Percentiles rank a stretch among this genome's conserved stretches.
These are phyloP conservation scores for Tupiocoris notatus DNA, from an alignment of 2,888 invertebrate species.

Conservation along the genomic window DNA sequence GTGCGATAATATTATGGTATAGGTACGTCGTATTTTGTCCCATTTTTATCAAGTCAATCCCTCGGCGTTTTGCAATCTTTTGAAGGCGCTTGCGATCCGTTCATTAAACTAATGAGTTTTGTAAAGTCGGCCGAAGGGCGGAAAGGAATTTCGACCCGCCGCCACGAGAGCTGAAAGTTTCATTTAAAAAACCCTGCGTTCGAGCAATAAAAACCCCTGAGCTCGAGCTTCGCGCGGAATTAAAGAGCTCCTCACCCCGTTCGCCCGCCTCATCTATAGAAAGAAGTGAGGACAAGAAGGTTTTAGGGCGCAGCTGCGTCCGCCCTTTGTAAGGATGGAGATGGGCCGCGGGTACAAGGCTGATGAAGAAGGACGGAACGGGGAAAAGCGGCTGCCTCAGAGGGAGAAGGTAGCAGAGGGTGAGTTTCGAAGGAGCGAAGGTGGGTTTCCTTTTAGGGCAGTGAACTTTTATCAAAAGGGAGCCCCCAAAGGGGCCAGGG, in stretches of 20 bases:
- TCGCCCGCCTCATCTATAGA: neutral
- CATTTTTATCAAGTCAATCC: neutral
- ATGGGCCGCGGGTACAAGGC: no score
- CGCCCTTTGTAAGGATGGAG: conserved; percentile 3
- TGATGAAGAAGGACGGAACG: no score
- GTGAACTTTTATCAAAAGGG: conserved; percentile 28
- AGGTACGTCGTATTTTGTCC: no score
- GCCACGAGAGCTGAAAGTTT: conserved; percentile 9
- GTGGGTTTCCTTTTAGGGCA: conserved; percentile 28
- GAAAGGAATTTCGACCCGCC: neutral
- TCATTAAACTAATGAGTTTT: conserved; percentile 27
- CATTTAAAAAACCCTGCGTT: conserved; percentile 15
- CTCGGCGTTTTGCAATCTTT: neutral
- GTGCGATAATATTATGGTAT: no score
- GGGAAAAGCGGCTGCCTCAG: no score
- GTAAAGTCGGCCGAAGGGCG: conserved; percentile 19
- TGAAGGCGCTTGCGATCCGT: conserved; percentile 13
- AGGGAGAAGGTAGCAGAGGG: neutral
- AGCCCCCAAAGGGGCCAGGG: neutral
- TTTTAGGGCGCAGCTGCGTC: conserved; percentile 30
- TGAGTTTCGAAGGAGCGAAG: neutral
- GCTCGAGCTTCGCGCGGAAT: conserved; percentile 12
- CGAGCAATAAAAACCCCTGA: conserved; percentile 18
- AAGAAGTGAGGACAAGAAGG: conserved; percentile 22
- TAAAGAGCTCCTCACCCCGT: conserved; percentile 2